Percentiles rank a stretch among this genome's conserved stretches.
phyloP scores from a whole-genome alignment of 2,888 invertebrate genomes.

The Oscheius myriophilus region DNA sequence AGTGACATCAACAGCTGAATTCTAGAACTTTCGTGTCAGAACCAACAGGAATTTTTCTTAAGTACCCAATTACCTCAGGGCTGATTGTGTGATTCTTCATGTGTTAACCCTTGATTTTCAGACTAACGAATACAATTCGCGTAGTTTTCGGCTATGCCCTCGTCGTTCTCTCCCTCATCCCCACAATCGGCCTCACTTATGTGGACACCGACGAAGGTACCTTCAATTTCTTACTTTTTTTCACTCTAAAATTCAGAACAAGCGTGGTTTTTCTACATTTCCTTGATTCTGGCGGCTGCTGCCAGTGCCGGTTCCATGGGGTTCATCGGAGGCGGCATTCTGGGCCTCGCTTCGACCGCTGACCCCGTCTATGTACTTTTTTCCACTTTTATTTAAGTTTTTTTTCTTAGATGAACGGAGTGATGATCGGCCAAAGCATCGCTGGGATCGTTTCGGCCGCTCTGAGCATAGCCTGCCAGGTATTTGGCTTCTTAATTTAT shows the following conservation, averaged over 20 bases:
- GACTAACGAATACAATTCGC: slow-evolving; percentile 45
- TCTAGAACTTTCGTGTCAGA: too few relatives aligned
- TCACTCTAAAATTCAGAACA: slow-evolving; percentile 33
- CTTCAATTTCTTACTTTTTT: background rate
- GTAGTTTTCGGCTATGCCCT: slow-evolving; percentile 54
- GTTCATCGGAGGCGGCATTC: slow-evolving; percentile 52
- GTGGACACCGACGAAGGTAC: slow-evolving; percentile 48
- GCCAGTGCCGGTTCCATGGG: slow-evolving; percentile 55
- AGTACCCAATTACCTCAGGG: too few relatives aligned
- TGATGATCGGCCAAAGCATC: slow-evolving; percentile 53
- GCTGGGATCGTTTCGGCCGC: slow-evolving; percentile 48
- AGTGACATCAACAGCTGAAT: too few relatives aligned
- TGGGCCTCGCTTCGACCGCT: slow-evolving; percentile 47
- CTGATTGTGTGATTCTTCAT: background rate
- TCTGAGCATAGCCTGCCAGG: slow-evolving; percentile 37
- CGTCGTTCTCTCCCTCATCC: slow-evolving; percentile 49
- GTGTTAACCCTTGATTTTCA: slow-evolving; percentile 22
- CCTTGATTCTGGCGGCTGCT: slow-evolving; percentile 41
- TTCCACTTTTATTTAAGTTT: background rate
- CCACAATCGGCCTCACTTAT: slow-evolving; percentile 47
- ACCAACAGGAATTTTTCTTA: too few relatives aligned
- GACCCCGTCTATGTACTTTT: slow-evolving; percentile 46
- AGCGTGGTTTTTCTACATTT: slow-evolving; percentile 46
- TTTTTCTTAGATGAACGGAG: slow-evolving; percentile 46
- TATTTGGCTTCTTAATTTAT: background rate